Evolutionary conservation across 2,888 invertebrate genomes (phyloP), one percentile per base, ranked within the genome.

Genomic region (Ochropleura plecta): DNA sequence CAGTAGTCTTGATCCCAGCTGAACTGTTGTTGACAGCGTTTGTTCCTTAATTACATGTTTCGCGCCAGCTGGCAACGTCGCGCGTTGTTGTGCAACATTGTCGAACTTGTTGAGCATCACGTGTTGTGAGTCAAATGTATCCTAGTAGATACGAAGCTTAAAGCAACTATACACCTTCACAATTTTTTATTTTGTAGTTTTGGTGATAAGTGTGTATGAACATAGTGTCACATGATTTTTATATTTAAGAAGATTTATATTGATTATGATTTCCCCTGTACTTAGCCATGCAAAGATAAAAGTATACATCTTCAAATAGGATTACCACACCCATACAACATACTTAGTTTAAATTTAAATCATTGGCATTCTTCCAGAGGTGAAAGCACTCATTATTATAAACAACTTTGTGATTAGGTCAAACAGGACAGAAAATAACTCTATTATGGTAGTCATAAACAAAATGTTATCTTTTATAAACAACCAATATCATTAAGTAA

Each of bases 341-440:
- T 14, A 73, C 30, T 72, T 20, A 7, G 20, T 72, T 73, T 48
- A 7, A 48, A 48, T 20, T 14, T 10, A 48, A 55, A 30, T 42
- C 40, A 53, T 51, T 76, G 76, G 76, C 76, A 59, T 60, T 46
- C 30, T 18, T 70, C 76, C 76, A 76, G 76, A 7, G 71, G 79
- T 76, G 79, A 76, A 76, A 59, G 46, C 14, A 51, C 71, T 70
- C 30, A 12, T 49, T 51, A 51, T 18, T 46, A 46, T 51, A 76
- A 70, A 77, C 77, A 65, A 66, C 18, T 48, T 73, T 46, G 44
- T 46, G 14, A 12, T 40, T 73, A 73, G 73, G 73, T 71, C 71
- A 46, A 73, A 73, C 40, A 12, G 12, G n/a, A 53, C 46, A 46
- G 6, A 8, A 53, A 71, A 73, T 46, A 42, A 20, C 6, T 46